Evolutionary conservation across 2,113 vertebrate genomes (phyloP).

Genomic region (Apodemus sylvaticus): DNA sequence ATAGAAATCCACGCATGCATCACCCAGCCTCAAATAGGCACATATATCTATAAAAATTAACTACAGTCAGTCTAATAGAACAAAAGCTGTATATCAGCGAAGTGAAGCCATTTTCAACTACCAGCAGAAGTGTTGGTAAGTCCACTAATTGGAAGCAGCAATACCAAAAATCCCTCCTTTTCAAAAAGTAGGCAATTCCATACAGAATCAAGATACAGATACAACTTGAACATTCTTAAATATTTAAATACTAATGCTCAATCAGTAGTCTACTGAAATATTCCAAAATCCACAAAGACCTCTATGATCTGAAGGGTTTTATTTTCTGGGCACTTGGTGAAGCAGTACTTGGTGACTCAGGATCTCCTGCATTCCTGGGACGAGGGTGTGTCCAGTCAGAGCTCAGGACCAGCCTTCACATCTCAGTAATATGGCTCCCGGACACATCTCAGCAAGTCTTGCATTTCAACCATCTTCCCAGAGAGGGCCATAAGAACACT

Average conservation of each 20-base stretch:
- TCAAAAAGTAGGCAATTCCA: background rate
- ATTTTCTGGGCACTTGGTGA: background rate
- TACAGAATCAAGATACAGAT: background rate
- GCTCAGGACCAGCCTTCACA: accelerated
- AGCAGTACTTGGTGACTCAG: background rate
- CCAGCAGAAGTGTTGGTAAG: background rate
- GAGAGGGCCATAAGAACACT: background rate
- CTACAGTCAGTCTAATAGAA: background rate
- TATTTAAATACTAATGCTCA: background rate
- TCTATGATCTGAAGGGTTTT: background rate
- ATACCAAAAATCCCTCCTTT: background rate
- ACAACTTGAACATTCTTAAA: background rate
- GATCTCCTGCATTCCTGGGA: background rate
- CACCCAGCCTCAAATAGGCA: background rate
- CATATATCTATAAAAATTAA: background rate
- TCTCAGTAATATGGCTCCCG: background rate
- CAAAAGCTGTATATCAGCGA: slow-evolving; percentile 10
- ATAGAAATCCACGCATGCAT: background rate
- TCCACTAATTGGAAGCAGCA: background rate
- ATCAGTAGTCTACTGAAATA: background rate
- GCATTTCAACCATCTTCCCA: background rate
- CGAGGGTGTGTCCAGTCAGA: background rate
- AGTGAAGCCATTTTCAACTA: background rate
- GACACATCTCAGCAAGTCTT: background rate
- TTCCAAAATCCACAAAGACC: background rate